These are phyloP conservation scores for Lutjanus argentimaculatus DNA, from an alignment of 2,797 vertebrate genomes.

Conservation along the genomic window DNA sequence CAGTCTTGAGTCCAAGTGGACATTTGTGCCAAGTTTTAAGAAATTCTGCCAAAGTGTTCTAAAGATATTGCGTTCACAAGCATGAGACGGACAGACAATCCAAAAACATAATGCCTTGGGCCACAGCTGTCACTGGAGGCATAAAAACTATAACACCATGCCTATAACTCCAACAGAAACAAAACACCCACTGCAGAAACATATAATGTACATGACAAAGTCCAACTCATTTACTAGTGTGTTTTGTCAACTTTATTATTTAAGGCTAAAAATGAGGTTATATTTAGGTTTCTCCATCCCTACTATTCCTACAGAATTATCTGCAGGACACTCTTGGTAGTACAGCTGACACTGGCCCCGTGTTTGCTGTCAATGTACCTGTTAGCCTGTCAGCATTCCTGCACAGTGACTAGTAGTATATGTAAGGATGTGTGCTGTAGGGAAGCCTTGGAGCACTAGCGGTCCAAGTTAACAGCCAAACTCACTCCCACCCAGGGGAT, in stretches of 20 bases:
- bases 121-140: too few species aligned
- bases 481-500: slow-evolving; percentile 47
- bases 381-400: slow-evolving; percentile 49
- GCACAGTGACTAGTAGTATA: slow-evolving; percentile 31
- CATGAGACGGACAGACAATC: too few species aligned
- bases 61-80: too few species aligned
- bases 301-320: background rate
- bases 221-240: background rate
- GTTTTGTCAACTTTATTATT: background rate
- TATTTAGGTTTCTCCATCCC: background rate
- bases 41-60: too few species aligned
- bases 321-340: slow-evolving; percentile 20
- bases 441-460: slow-evolving; percentile 42
- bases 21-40: too few species aligned
- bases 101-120: too few species aligned
- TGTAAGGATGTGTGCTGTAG: slow-evolving; percentile 19
- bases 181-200: slow-evolving; percentile 2
- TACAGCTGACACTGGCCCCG: slow-evolving; percentile 15
- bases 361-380: slow-evolving; percentile 49
- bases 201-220: background rate
- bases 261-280: fast-evolving
- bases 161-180: background rate
- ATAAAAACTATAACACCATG: background rate
- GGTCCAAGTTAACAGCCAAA: slow-evolving; percentile 47
- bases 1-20: too few species aligned